Evolutionary conservation across 2,797 vertebrate species (phyloP), one percentile per base, ranked within the genome.

Genomic region (Geotrypetes seraphini): DNA sequence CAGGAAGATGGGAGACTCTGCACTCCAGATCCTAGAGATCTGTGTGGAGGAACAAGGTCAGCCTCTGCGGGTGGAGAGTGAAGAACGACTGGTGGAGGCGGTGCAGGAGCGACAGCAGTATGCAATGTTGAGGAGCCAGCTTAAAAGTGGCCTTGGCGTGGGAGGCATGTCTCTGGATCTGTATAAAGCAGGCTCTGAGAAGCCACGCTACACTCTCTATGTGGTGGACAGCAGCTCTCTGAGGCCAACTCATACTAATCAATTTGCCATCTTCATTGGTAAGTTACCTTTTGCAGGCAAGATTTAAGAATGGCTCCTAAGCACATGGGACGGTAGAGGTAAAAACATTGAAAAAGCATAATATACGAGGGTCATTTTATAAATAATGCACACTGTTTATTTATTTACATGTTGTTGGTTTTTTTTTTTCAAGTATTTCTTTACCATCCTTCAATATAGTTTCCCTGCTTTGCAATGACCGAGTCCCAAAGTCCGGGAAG

Each of bases 251-350:
- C 73, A 71, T 59, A 57, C 84, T 44, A 95, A 85, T 73, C 80
- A 77, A 43, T 97, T 97, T 33, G 93, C 91, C 38, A 89, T 99
- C 57, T 97, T 99, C 68, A 97, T 99, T 53, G 86, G 96, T 99
- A 70, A 92, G 89, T 63, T 49, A 29, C 29, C n/a, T n/a, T 7
- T n/a, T n/a, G n/a, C n/a, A n/a, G n/a, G n/a, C n/a, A n/a, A n/a
- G n/a, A n/a, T n/a, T n/a, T n/a, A n/a, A n/a, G n/a, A n/a, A n/a
- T n/a, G n/a, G n/a, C n/a, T n/a, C n/a, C n/a, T n/a, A n/a, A n/a
- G n/a, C n/a, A n/a, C n/a, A n/a, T n/a, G n/a, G n/a, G n/a, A n/a
- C n/a, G n/a, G n/a, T n/a, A n/a, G n/a, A n/a, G n/a, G n/a, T n/a
- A n/a, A n/a, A n/a, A n/a, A n/a, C n/a, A n/a, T n/a, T n/a, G n/a